phyloP scores from a whole-genome alignment of 2,113 vertebrate genomes.

The Polypterus bichir region DNA sequence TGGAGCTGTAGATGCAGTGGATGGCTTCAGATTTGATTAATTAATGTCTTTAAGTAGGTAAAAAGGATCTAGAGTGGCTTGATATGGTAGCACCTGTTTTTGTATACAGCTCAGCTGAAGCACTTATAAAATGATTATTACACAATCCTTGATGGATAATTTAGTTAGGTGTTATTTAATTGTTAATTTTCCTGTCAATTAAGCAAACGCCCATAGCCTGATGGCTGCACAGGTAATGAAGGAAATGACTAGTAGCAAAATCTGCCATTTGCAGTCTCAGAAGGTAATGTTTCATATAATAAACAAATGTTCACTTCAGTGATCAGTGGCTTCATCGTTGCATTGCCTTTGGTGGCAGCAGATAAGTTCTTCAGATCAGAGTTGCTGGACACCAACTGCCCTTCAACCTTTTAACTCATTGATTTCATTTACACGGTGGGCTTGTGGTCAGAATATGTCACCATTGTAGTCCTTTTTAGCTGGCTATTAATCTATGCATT shows the following conservation, averaged over 20 bases:
- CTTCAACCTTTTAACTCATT: too few relatives aligned
- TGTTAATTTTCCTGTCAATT: constrained; percentile 44
- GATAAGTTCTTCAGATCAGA: too few relatives aligned
- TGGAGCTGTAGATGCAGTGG: constrained; percentile 34
- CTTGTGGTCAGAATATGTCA: too few relatives aligned
- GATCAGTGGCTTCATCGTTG: too few relatives aligned
- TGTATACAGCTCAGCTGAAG: constrained; percentile 7
- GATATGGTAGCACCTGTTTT: too few relatives aligned
- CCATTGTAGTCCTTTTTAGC: too few relatives aligned
- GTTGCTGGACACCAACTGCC: too few relatives aligned
- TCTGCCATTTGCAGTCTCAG: constrained; percentile 7
- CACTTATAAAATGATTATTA: constrained; percentile 20
- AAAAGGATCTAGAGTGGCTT: constrained; percentile 27
- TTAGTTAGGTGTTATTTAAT: constrained; percentile 18
- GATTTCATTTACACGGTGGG: too few relatives aligned
- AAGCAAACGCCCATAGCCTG: constrained; percentile 45
- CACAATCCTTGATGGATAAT: constrained; percentile 31
- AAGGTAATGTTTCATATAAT: too few relatives aligned
- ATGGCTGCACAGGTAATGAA: constrained; percentile 41
- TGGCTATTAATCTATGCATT: too few relatives aligned
- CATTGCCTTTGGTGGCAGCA: too few relatives aligned
- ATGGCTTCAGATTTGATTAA: constrained; percentile 34
- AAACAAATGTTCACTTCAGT: too few relatives aligned
- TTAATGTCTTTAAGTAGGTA: constrained; percentile 31
- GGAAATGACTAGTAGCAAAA: constrained; percentile 40